Base-by-base conservation (phyloP, 2,113 vertebrate species). In the Onychorhynchus coronatus region DNA sequence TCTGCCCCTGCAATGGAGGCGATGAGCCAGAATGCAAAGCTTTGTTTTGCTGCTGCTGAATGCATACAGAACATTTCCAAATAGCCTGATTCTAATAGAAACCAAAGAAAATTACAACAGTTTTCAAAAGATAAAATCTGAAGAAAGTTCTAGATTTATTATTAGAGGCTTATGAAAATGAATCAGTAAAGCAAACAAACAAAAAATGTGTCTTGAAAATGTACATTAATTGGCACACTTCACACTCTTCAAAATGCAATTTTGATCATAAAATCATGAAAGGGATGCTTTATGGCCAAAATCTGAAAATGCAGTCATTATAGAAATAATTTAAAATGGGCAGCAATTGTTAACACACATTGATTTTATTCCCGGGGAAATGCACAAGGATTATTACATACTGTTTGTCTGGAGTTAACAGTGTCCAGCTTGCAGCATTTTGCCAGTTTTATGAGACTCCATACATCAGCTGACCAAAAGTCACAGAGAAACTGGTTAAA, bases 1-100 rank as follows among this genome's bases (percentile, higher is more conserved):
- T 94, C 96, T 93, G 92, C 78, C 93, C 92, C 86, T 82, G n/a
- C 85, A 94, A 88, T 52, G 41, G 91, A 95, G 96, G 92, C 91
- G 17, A 88, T 72, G 76, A 94, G 89, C 83, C 71, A 79, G 93
- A 95, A 90, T 47, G 80, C 85, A 72, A 53, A 92, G 93, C 68
- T 33, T 85, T 86, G 88, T 94, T 93, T 88, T 93, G 63, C 92
- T 85, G 79, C 47, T 39, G 78, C 92, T 87, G 72, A 70, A 83
- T 50, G 71, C 82, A 42, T 50, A 53, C 37, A 39, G 59, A 61
- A 66, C 76, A 72, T 82, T 77, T 52, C 46, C 8, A 46, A 79
- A 75, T n/a, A 77, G 50, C 42, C 47, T 46, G 27, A 88, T 82
- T 78, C 59, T 33, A 90, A 78, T 15, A 83, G 73, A 92, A 93